A percentile compares a stretch with the other conserved stretches of the same genome.
phyloP scores from a whole-genome alignment of 2,797 vertebrate species.

The Chromobotia macracanthus region DNA sequence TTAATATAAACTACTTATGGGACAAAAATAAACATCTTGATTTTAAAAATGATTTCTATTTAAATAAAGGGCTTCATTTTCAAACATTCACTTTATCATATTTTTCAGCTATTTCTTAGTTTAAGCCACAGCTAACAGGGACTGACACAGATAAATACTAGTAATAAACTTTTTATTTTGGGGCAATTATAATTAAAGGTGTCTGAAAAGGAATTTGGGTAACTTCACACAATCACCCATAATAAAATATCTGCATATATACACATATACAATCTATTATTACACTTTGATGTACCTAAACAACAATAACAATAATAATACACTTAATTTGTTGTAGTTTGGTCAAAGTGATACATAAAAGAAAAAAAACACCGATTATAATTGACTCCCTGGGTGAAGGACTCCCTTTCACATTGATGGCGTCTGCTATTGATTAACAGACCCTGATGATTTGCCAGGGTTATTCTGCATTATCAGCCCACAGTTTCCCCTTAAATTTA shows the following conservation, averaged over 20 bases:
- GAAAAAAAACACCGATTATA: conserved; percentile 8
- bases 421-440: conserved; percentile 59
- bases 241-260: background rate
- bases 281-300: conserved; percentile 2
- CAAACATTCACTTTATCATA: too few species aligned
- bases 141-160: background rate
- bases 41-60: background rate
- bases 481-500: conserved; percentile 78
- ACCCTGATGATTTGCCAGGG: conserved; percentile 47
- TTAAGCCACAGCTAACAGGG: too few species aligned
- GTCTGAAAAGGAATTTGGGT: background rate
- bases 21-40: background rate
- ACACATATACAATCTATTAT: background rate
- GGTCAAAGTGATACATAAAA: conserved; percentile 11
- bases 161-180: conserved; percentile 4
- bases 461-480: conserved; percentile 54
- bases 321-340: conserved; percentile 9
- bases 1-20: conserved; percentile 11
- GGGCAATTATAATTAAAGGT: background rate
- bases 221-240: background rate
- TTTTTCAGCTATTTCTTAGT: too few species aligned
- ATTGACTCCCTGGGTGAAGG: conserved; percentile 44
- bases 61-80: background rate
- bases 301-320: conserved; percentile 2
- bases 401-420: conserved; percentile 45